These are phyloP conservation scores for Mastacembelus armatus DNA, from an alignment of 2,797 vertebrate genomes.

Conservation along the genomic window DNA sequence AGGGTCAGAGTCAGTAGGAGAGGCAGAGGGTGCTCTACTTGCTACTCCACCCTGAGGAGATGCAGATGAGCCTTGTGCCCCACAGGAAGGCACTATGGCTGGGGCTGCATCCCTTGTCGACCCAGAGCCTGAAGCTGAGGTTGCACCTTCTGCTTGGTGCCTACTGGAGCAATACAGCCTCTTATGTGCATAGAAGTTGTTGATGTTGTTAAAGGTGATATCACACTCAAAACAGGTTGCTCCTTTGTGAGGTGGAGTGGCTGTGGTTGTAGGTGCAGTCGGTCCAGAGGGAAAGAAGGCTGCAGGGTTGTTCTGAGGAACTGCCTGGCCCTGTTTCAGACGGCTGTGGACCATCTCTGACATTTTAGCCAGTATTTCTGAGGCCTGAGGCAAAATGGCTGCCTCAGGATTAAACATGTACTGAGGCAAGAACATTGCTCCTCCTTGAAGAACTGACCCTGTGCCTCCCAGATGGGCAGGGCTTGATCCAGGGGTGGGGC, in stretches of 20 bases:
- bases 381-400: slow-evolving; percentile 91
- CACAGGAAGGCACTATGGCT: slow-evolving; percentile 34
- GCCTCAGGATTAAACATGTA: slow-evolving; percentile 91
- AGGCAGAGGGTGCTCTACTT: slow-evolving; percentile 67
- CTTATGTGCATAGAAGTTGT: slow-evolving; percentile 98
- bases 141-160: slow-evolving; percentile 83
- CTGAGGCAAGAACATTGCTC: slow-evolving; percentile 89
- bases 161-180: slow-evolving; percentile 96
- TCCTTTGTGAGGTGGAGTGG: slow-evolving; percentile 86
- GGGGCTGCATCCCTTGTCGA: slow-evolving; percentile 62
- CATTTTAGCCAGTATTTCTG: slow-evolving; percentile 98
- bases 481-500: slow-evolving; percentile 93
- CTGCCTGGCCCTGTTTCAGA: slow-evolving; percentile 87
- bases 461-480: slow-evolving; percentile 86
- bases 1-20: slow-evolving; percentile 67
- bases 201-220: slow-evolving; percentile 98
- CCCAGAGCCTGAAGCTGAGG: slow-evolving; percentile 48
- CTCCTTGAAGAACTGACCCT: slow-evolving; percentile 81
- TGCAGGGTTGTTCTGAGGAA: slow-evolving; percentile 64
- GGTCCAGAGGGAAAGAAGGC: slow-evolving; percentile 83
- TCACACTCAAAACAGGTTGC: slow-evolving; percentile 98
- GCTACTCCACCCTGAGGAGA: slow-evolving; percentile 63
- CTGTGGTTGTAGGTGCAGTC: slow-evolving; percentile 40
- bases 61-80: slow-evolving; percentile 48
- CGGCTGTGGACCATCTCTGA: slow-evolving; percentile 97